Evolutionary conservation across 2,113 vertebrate genomes (phyloP).

Genomic region (Dunckerocampus dactyliophorus): DNA sequence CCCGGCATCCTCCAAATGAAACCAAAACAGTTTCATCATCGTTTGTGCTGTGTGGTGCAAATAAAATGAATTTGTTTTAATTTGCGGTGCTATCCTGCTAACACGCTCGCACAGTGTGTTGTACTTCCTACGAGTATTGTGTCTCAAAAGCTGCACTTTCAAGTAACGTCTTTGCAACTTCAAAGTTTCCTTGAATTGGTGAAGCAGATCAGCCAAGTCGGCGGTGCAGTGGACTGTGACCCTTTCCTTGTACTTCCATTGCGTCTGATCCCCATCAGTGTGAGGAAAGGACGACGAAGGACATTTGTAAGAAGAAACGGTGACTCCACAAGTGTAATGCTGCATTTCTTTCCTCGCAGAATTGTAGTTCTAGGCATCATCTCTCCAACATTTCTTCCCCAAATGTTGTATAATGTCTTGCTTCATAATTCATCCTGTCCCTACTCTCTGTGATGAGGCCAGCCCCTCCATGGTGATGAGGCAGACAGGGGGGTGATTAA

Average conservation of each 20-base stretch:
- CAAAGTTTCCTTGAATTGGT: not conserved
- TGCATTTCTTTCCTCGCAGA: no score
- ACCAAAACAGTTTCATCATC: no score
- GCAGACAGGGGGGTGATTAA: constrained; percentile 60
- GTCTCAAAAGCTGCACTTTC: not conserved
- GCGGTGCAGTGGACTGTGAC: not conserved
- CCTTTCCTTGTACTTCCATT: not conserved
- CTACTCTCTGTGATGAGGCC: constrained; percentile 58
- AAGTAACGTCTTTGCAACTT: not conserved
- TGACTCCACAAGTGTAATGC: no score
- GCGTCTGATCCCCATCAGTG: not conserved
- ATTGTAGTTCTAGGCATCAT: no score
- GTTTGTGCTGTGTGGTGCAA: no score
- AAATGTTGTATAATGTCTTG: constrained; percentile 19
- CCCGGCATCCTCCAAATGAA: no score
- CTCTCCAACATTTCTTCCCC: constrained; percentile 2
- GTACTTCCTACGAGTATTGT: no score
- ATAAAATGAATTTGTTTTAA: no score
- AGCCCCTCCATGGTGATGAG: constrained; percentile 63
- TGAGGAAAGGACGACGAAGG: not conserved
- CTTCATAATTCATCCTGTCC: constrained; percentile 24
- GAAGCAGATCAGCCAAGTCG: not conserved
- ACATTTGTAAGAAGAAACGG: no score
- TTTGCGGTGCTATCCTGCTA: no score
- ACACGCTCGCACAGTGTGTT: no score